Evolutionary conservation across 2,113 vertebrate species (phyloP).

Genomic region (Oryzias celebensis): DNA sequence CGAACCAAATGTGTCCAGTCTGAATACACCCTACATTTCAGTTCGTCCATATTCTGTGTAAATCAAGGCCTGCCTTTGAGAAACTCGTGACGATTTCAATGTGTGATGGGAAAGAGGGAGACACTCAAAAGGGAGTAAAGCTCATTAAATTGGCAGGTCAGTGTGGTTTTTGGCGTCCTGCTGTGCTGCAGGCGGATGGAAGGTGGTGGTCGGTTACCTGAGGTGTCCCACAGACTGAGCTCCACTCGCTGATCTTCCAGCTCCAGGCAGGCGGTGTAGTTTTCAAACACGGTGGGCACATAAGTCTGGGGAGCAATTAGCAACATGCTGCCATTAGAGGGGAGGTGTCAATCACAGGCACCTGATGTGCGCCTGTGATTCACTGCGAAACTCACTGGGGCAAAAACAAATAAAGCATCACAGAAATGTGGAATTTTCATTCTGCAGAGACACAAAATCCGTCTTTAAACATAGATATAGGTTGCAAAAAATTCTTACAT

Average conservation of each 20-base stretch:
- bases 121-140: neutral
- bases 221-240: slow-evolving; percentile 96
- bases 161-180: slow-evolving; percentile 6
- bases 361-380: slow-evolving; percentile 27
- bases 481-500: too few relatives aligned
- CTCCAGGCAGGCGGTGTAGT: slow-evolving; percentile 95
- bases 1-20: too few relatives aligned
- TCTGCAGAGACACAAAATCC: too few relatives aligned
- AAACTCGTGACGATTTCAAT: too few relatives aligned
- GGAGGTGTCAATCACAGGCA: slow-evolving; percentile 45
- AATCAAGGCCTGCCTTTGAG: too few relatives aligned
- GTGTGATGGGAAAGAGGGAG: neutral
- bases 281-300: slow-evolving; percentile 96
- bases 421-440: too few relatives aligned
- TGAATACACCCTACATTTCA: too few relatives aligned
- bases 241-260: slow-evolving; percentile 94
- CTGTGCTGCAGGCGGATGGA: slow-evolving; percentile 19
- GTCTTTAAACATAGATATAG: too few relatives aligned
- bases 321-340: slow-evolving; percentile 45
- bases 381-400: slow-evolving; percentile 1
- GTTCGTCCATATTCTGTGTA: too few relatives aligned
- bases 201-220: slow-evolving; percentile 77
- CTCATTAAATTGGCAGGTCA: slow-evolving; percentile 25
- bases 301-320: slow-evolving; percentile 83
- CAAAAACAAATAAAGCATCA: neutral